Conservation (phyloP, 2,797 vertebrate species). For the Artibeus jamaicensis region DNA sequence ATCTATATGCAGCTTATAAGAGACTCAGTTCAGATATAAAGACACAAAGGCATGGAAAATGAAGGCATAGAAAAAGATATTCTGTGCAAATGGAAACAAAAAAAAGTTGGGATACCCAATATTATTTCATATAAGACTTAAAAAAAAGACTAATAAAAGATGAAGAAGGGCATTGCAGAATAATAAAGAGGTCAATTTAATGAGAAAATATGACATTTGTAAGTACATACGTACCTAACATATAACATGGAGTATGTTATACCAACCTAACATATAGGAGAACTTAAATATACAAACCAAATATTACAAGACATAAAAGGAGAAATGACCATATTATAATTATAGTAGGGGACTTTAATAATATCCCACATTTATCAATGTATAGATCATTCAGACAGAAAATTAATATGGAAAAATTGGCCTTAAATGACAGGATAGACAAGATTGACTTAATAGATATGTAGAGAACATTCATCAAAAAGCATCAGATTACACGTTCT, state of each 20-base stretch:
- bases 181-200: background rate
- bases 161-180: background rate
- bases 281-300: background rate
- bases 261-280: background rate
- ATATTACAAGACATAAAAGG: background rate
- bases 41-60: background rate
- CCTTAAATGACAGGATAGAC: background rate
- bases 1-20: background rate
- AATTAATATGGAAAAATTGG: background rate
- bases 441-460: background rate
- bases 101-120: background rate
- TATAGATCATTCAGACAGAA: background rate
- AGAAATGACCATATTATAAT: background rate
- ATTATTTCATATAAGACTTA: background rate
- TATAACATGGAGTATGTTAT: too few relatives aligned
- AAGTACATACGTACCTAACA: background rate
- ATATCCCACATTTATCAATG: background rate
- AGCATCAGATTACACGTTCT: background rate
- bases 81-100: background rate
- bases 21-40: background rate
- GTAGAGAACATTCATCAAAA: background rate
- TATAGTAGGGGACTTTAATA: background rate
- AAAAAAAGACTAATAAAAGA: background rate
- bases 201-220: background rate
- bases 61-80: background rate